These are phyloP conservation scores for Microdon myrmicae DNA, from an alignment of 2,888 invertebrate genomes.

Conservation along the genomic window DNA sequence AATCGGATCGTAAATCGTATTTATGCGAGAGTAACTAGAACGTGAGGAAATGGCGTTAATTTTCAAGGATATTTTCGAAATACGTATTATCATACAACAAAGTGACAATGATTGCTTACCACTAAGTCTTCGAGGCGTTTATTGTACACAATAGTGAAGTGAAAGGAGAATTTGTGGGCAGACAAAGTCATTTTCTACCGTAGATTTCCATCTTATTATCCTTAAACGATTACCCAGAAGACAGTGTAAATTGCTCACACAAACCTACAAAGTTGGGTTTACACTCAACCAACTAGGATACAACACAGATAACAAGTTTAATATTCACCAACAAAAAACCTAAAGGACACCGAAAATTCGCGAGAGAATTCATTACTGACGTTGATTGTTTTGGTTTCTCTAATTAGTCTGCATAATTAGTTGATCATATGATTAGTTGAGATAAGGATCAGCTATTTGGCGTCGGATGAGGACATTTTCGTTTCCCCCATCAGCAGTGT, in stretches of 20 bases:
- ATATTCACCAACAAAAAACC: slow-evolving; percentile 6
- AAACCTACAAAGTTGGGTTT: slow-evolving; percentile 2
- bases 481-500: slow-evolving; percentile 2
- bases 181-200: no score
- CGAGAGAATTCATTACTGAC: slow-evolving; percentile 33
- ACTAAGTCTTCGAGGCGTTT: no score
- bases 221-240: no score
- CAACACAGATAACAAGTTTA: not conserved
- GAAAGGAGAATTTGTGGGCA: no score
- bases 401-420: slow-evolving; percentile 34
- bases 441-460: not conserved
- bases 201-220: no score
- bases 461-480: slow-evolving; percentile 2
- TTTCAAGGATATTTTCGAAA: slow-evolving; percentile 46
- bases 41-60: slow-evolving; percentile 39
- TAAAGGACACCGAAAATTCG: not conserved
- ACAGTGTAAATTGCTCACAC: no score
- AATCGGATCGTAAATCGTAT: no score
- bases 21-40: no score
- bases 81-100: slow-evolving; percentile 49
- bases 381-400: slow-evolving; percentile 42
- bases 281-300: not conserved
- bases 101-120: slow-evolving; percentile 52
- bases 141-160: no score
- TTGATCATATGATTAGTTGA: slow-evolving; percentile 21